Base-by-base conservation (phyloP, 2,888 invertebrate species). In the Agrilus cyanescens region DNA sequence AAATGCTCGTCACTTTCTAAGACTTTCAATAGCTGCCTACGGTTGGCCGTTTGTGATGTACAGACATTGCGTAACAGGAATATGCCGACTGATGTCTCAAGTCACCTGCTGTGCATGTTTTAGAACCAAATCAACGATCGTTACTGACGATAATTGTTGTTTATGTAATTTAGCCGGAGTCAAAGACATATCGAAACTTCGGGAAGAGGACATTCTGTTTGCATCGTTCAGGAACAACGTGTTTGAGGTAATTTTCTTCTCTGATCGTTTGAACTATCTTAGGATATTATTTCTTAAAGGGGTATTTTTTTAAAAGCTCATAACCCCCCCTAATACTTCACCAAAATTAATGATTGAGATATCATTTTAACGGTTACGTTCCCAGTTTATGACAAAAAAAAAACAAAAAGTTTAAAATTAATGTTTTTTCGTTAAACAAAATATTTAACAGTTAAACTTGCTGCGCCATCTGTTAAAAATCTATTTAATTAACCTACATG, bases 71-170 rank as follows among this genome's bases (percentile, higher is more conserved):
- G 78, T 78, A 47, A 81, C 82, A 1, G 87, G 87, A 3, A 71
- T 82, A 50, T 86, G 83, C 65, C 77, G 80, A 51, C 66, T 90
- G 42, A 71, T 80, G 25, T 70, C 72, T 6, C 75, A 80, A 57
- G 68, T 82, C 54, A 79, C 80, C 4, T 85, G 84, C 59, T 85
- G 85, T 58, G 68, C 74, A 35, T 85, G 85, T 59, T 80, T 63
- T 46, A 54, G 57, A 57, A 39, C 48, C 5, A 73, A 74, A 52
- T 70, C 69, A 34, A 77, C 76, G 3, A 72, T 78, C 52, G 80
- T 89, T 34, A 74, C 80, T n/a, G 84, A 85, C 47, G 93, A 93
- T 68, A 91, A 93, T 67, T 89, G 89, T 64, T 93, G 91, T 62
- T 70, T 84, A 56, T 93, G 91, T 66, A 81, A 89, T 66, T 78